A percentile compares a stretch with the other conserved stretches of the same genome.
Evolutionary conservation across 2,797 vertebrate species (phyloP).

Genomic region (Momotus momota): DNA sequence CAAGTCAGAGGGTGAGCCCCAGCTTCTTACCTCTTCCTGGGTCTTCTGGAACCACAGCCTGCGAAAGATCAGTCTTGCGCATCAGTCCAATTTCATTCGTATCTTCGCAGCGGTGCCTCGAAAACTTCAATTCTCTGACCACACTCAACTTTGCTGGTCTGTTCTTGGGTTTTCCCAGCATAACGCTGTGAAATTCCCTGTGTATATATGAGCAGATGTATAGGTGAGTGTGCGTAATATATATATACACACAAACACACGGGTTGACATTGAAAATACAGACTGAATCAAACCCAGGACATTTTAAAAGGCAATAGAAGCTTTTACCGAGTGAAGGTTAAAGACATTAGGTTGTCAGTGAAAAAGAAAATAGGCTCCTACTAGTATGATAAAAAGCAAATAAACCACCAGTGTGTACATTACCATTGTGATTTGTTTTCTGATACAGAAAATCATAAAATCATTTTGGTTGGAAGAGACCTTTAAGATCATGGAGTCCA

Average conservation of each 20-base stretch:
- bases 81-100: rapidly evolving
- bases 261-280: background rate
- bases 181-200: background rate
- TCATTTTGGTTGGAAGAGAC: background rate
- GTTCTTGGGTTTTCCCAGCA: background rate
- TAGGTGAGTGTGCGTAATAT: rapidly evolving
- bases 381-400: background rate
- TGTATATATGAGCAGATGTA: background rate
- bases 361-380: background rate
- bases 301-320: background rate
- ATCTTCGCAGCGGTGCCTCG: background rate
- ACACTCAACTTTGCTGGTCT: background rate
- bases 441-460: background rate
- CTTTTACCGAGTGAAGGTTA: background rate
- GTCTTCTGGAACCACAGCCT: background rate
- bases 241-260: background rate
- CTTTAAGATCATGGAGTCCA: background rate
- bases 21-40: background rate
- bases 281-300: background rate
- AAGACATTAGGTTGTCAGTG: background rate
- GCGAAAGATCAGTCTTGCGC: rapidly evolving
- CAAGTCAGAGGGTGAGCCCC: background rate
- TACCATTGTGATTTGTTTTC: background rate
- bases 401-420: background rate
- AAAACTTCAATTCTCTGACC: background rate